These are phyloP conservation scores for Bufo gargarizans DNA, from an alignment of 2,113 vertebrate species.

Conservation along the genomic window DNA sequence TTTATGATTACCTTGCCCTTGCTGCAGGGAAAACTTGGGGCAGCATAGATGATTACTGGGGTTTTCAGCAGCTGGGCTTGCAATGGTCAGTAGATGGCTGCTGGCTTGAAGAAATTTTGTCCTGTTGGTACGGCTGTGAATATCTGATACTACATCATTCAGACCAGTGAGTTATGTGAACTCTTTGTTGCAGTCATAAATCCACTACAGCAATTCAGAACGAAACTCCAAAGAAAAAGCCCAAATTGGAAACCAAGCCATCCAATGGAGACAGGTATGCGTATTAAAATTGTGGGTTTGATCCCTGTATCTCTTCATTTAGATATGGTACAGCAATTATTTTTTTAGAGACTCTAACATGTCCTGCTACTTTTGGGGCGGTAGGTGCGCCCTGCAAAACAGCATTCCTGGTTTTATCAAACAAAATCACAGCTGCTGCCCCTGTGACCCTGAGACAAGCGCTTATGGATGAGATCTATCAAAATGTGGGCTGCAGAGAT, in stretches of 20 bases:
- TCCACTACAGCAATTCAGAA: constrained; percentile 96
- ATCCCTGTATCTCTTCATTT: background rate
- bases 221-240: constrained; percentile 99
- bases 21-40: background rate
- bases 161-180: background rate
- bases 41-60: background rate
- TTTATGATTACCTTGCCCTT: too few relatives aligned
- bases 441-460: too few relatives aligned
- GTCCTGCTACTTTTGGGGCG: too few relatives aligned
- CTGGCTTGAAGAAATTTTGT: background rate
- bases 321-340: too few relatives aligned
- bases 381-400: too few relatives aligned
- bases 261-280: constrained; percentile 98
- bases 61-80: background rate
- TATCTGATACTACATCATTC: background rate
- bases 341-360: too few relatives aligned
- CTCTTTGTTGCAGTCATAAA: constrained; percentile 86
- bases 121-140: background rate
- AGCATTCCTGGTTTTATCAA: too few relatives aligned
- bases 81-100: background rate
- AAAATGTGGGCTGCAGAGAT: too few relatives aligned
- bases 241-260: constrained; percentile 99
- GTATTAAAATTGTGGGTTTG: background rate
- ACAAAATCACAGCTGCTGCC: too few relatives aligned
- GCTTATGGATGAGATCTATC: too few relatives aligned